Percentiles rank a stretch among this genome's conserved stretches.
These are phyloP conservation scores for Canis aureus DNA, from an alignment of 2,113 vertebrate genomes.

Conservation along the genomic window DNA sequence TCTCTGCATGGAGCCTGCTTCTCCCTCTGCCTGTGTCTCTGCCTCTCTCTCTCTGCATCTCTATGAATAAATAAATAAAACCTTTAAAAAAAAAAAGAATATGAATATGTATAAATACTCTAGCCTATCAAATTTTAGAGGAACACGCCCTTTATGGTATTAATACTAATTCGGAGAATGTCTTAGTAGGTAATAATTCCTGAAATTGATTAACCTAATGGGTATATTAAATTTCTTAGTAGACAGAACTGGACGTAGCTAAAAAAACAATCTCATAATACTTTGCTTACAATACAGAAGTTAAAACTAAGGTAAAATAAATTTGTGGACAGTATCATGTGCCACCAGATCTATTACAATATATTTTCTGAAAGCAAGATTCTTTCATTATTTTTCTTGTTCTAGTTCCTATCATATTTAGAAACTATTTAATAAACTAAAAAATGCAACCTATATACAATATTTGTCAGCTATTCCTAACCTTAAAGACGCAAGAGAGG, in stretches of 20 bases:
- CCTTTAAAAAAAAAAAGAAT: not conserved
- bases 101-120: not conserved
- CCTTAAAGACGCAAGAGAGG: not conserved
- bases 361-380: conserved; percentile 37
- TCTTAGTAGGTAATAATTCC: not conserved
- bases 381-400: not conserved
- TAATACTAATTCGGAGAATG: not conserved
- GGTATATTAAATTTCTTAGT: not conserved
- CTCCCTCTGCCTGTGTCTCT: too few relatives aligned
- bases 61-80: too few relatives aligned
- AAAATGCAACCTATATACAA: not conserved
- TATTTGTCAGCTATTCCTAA: not conserved
- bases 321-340: not conserved
- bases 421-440: not conserved
- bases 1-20: too few relatives aligned
- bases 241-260: not conserved
- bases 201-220: conserved; percentile 8
- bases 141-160: not conserved
- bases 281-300: not conserved
- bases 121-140: not conserved
- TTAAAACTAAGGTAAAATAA: conserved; percentile 52
- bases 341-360: not conserved
- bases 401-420: not conserved
- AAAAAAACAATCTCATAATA: not conserved
- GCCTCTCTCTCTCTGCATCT: too few relatives aligned